A percentile compares a stretch with the other conserved stretches of the same genome.
Evolutionary conservation across 2,888 invertebrate species (phyloP).

Genomic region (Antitype chi): DNA sequence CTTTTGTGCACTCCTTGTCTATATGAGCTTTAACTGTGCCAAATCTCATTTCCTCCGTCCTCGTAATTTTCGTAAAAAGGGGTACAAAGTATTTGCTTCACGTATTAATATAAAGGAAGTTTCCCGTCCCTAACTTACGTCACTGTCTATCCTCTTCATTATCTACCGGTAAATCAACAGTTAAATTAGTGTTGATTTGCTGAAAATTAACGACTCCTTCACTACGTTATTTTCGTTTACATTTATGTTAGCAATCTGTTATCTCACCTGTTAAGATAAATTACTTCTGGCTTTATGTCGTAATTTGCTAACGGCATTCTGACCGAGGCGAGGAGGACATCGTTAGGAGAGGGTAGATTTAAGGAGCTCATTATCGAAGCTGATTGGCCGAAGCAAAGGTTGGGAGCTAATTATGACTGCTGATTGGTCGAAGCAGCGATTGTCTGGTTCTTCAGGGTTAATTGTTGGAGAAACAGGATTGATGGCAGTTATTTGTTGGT

Average conservation of each 20-base stretch:
- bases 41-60: too few species aligned
- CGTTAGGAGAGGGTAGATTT: slow-evolving; percentile 50
- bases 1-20: too few species aligned
- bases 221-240: slow-evolving; percentile 27
- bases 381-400: slow-evolving; percentile 18
- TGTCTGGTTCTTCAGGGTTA: slow-evolving; percentile 24
- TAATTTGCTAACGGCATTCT: slow-evolving; percentile 34
- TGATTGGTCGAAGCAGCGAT: slow-evolving; percentile 23
- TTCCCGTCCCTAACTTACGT: neutral
- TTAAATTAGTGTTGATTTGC: slow-evolving; percentile 20
- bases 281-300: slow-evolving; percentile 5
- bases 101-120: neutral
- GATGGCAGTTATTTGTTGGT: slow-evolving; percentile 34
- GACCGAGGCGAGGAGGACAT: slow-evolving; percentile 21
- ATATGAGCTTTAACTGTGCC: too few species aligned
- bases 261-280: slow-evolving; percentile 13
- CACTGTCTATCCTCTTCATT: neutral
- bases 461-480: slow-evolving; percentile 34
- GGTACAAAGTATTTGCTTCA: too few species aligned
- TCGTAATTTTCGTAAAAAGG: too few species aligned
- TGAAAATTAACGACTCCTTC: neutral
- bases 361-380: slow-evolving; percentile 50
- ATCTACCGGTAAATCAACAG: neutral
- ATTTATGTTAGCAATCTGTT: slow-evolving; percentile 25
- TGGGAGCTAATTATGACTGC: slow-evolving; percentile 38